Conservation (phyloP, 2,888 invertebrate species). For the Cephus rjabovi region DNA sequence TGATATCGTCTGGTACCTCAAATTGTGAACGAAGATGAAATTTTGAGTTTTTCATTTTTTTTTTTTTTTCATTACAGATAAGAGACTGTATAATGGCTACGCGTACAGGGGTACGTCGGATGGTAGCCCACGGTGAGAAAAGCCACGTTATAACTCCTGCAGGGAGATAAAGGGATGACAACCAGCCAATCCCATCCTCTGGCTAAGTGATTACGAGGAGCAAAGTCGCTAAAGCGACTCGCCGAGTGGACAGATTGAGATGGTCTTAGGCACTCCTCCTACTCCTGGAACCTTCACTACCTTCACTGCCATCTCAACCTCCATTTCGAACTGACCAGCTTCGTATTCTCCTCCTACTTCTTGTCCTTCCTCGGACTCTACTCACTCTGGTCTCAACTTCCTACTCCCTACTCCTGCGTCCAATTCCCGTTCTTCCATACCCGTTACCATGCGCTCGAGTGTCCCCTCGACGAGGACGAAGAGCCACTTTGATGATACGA, state of each 20-base stretch:
- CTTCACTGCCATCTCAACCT: not conserved
- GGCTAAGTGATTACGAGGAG: conserved; percentile 33
- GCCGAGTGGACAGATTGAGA: conserved; percentile 43
- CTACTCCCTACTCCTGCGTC: conserved; percentile 4
- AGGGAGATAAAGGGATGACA: conserved; percentile 21
- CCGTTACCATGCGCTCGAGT: conserved; percentile 34
- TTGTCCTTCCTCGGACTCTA: conserved; percentile 16
- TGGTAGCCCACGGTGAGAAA: conserved; percentile 7
- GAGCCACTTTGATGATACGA: conserved; percentile 63
- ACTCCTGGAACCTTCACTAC: conserved; percentile 10
- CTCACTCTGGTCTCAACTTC: conserved; percentile 19
- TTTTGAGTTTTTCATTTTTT: too few relatives aligned
- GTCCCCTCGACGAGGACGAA: conserved; percentile 48
- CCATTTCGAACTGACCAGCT: conserved; percentile 4
- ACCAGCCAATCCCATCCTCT: conserved; percentile 26
- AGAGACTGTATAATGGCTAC: not conserved
- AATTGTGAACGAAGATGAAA: too few relatives aligned
- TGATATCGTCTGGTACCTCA: too few relatives aligned
- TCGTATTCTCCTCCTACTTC: conserved; percentile 20
- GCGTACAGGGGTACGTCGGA: not conserved
- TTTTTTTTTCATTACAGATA: too few relatives aligned
- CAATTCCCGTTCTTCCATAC: conserved; percentile 32
- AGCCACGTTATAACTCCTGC: not conserved
- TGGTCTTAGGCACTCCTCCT: conserved; percentile 36
- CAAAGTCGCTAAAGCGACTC: conserved; percentile 38